These are phyloP conservation scores for Falco berigora DNA, from an alignment of 2,797 vertebrate species.

Conservation along the genomic window DNA sequence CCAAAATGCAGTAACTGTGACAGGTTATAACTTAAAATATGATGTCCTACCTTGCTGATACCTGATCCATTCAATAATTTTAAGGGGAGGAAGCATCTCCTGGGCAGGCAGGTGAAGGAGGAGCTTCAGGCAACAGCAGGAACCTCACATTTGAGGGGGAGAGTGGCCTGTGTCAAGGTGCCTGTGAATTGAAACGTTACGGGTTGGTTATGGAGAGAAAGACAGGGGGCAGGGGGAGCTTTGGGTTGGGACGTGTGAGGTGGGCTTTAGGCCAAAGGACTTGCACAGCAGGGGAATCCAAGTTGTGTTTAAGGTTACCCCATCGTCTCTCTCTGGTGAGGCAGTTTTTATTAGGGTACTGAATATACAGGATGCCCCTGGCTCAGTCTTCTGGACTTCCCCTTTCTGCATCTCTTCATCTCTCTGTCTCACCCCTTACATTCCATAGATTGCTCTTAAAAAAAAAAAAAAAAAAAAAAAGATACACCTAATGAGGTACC, in stretches of 20 bases:
- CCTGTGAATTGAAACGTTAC: not conserved
- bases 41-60: not conserved
- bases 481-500: not conserved
- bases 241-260: not conserved
- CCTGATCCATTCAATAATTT: not conserved
- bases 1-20: not conserved
- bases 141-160: not conserved
- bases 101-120: not conserved
- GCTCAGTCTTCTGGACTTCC: not conserved
- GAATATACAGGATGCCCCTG: not conserved
- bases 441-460: not conserved
- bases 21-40: not conserved
- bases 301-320: not conserved
- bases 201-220: not conserved
- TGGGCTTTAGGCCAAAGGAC: not conserved
- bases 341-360: not conserved
- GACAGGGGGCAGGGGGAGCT: accelerated
- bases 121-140: not conserved
- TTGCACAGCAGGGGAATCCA: not conserved
- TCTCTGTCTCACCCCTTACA: not conserved
- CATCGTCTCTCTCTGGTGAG: not conserved
- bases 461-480: not conserved
- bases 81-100: not conserved
- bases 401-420: not conserved
- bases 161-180: not conserved